phyloP scores from a whole-genome alignment of 2,797 vertebrate genomes.

The Enteromius afrohamiltoni region DNA sequence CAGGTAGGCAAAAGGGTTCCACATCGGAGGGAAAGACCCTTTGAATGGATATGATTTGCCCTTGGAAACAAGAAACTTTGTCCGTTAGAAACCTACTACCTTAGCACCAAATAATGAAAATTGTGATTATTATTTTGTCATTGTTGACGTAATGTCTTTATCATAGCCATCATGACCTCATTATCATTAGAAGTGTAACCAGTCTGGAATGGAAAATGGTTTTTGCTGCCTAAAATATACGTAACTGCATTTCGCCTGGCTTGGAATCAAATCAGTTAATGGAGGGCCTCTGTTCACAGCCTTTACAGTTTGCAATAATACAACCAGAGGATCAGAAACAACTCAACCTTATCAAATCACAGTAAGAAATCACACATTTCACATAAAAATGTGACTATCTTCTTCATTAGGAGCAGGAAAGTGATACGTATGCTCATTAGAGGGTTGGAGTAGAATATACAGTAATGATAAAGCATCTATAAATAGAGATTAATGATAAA shows the following conservation, averaged over 20 bases:
- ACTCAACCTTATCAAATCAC: slow-evolving; percentile 39
- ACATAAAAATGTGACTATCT: slow-evolving; percentile 29
- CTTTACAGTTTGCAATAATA: slow-evolving; percentile 37
- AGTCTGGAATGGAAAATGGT: slow-evolving; percentile 48
- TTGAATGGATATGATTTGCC: slow-evolving; percentile 90
- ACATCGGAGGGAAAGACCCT: slow-evolving; percentile 85
- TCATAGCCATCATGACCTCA: slow-evolving; percentile 47
- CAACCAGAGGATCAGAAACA: slow-evolving; percentile 29
- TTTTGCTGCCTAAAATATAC: slow-evolving; percentile 45
- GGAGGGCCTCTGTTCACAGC: slow-evolving; percentile 14
- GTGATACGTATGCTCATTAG: slow-evolving; percentile 22
- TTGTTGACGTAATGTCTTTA: slow-evolving; percentile 51
- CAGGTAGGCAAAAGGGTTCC: slow-evolving; percentile 89
- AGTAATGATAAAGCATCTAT: slow-evolving; percentile 32
- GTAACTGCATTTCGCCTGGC: slow-evolving; percentile 40
- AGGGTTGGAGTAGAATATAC: slow-evolving; percentile 23
- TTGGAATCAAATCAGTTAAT: slow-evolving; percentile 35
- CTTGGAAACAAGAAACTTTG: slow-evolving; percentile 70
- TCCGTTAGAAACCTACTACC: slow-evolving; percentile 3
- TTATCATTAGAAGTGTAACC: slow-evolving; percentile 43
- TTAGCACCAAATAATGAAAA: slow-evolving; percentile 47
- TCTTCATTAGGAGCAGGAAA: slow-evolving; percentile 11
- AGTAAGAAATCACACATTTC: slow-evolving; percentile 24
- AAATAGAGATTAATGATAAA: slow-evolving; percentile 5
- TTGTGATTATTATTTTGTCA: slow-evolving; percentile 39